These are phyloP conservation scores for Apolygus lucorum DNA, from an alignment of 1,140 invertebrate genomes.

Conservation along the genomic window DNA sequence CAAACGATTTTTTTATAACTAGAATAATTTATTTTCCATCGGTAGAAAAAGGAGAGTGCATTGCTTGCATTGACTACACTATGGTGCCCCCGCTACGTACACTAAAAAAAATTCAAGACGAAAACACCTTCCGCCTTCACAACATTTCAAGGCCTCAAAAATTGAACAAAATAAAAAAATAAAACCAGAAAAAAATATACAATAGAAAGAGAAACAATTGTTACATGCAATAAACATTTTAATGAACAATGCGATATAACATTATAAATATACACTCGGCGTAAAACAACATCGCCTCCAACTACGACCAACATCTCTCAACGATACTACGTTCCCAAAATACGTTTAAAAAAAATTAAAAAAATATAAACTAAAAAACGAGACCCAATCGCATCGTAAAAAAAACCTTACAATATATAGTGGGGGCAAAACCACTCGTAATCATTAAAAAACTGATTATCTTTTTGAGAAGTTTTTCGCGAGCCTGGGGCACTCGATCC, in stretches of 20 bases:
- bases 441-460: conserved; percentile 29
- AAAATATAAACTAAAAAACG: neutral
- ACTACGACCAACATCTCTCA: too few species aligned
- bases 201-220: neutral
- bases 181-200: neutral
- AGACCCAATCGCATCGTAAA: neutral
- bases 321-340: too few species aligned
- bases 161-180: too few species aligned
- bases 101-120: neutral
- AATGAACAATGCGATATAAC: neutral
- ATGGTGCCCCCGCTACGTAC: neutral
- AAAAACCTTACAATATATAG: conserved; percentile 3
- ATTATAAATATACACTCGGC: too few species aligned
- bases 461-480: conserved; percentile 16
- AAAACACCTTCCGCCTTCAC: conserved; percentile 1
- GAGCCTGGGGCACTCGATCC: too few species aligned
- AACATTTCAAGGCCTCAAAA: neutral
- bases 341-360: neutral
- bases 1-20: conserved; percentile 32
- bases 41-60: conserved; percentile 37
- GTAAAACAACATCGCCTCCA: too few species aligned
- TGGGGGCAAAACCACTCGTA: conserved; percentile 4
- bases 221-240: neutral
- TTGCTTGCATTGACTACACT: conserved; percentile 34
- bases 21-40: conserved; percentile 37